phyloP scores from a whole-genome alignment of 2,888 invertebrate species.

The Pimpla rufipes region DNA sequence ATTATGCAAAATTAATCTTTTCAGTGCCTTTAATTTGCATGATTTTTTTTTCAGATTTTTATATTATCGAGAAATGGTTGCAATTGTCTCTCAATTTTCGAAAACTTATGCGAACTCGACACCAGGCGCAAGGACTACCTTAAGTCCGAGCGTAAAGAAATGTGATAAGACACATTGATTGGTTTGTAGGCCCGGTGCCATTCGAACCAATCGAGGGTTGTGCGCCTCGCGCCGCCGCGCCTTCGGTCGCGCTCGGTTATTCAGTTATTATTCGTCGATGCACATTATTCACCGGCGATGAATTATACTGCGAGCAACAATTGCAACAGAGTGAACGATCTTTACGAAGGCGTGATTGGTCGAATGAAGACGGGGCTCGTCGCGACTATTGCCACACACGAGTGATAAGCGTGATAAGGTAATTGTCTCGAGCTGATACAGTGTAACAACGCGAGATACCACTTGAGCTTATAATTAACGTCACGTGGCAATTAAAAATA shows the following conservation, averaged over 20 bases:
- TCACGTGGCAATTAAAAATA: slow-evolving; percentile 35
- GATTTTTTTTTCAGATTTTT: no score
- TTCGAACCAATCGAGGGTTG: slow-evolving; percentile 8
- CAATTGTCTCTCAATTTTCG: no score
- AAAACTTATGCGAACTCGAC: no score
- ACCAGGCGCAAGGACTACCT: slow-evolving; percentile 36
- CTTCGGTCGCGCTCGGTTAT: slow-evolving; percentile 60
- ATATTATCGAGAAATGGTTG: no score
- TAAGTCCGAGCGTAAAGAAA: slow-evolving; percentile 68
- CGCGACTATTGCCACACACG: slow-evolving; percentile 56
- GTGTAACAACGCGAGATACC: slow-evolving; percentile 24
- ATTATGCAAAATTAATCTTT: no score
- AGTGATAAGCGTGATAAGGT: slow-evolving; percentile 56
- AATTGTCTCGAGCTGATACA: slow-evolving; percentile 52
- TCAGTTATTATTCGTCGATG: slow-evolving; percentile 71
- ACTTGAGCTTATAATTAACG: slow-evolving; percentile 31
- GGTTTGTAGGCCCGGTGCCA: slow-evolving; percentile 22
- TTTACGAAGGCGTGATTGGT: slow-evolving; percentile 49
- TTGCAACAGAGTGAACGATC: slow-evolving; percentile 35
- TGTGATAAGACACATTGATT: slow-evolving; percentile 59
- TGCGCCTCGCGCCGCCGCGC: slow-evolving; percentile 41
- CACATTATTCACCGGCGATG: slow-evolving; percentile 41
- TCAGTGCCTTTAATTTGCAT: no score
- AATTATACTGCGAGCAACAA: neutral
- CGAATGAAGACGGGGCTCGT: slow-evolving; percentile 66